Conservation (phyloP, 1,140 invertebrate genomes). For the Panonychus citri region DNA sequence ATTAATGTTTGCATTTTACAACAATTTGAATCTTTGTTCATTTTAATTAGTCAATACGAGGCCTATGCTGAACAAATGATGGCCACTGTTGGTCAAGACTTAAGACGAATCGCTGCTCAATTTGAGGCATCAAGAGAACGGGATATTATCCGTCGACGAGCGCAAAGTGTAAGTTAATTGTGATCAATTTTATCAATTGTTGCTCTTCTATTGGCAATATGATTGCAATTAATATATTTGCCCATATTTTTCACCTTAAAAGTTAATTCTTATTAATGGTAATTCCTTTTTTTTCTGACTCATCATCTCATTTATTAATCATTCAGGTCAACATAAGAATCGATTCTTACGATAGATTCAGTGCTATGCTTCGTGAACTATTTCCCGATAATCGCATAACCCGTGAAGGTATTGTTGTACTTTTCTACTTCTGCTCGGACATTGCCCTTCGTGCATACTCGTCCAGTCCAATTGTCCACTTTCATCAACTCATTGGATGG, state of each 20-base stretch:
- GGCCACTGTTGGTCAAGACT: constrained; percentile 16
- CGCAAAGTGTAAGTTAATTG: constrained; percentile 15
- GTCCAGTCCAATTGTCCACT: constrained; percentile 11
- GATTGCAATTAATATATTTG: no score
- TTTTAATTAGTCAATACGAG: not conserved
- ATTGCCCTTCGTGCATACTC: constrained; percentile 19
- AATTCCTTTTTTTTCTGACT: no score
- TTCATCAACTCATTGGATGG: constrained; percentile 19
- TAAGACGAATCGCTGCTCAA: constrained; percentile 20
- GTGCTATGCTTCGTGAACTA: constrained; percentile 2
- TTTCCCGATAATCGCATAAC: constrained; percentile 14
- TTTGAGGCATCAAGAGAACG: constrained; percentile 20
- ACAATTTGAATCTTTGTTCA: no score
- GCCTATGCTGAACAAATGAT: not conserved
- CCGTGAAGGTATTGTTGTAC: constrained; percentile 21
- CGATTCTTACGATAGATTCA: not conserved
- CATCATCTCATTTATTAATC: no score
- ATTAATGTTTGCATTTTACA: no score
- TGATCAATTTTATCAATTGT: no score
- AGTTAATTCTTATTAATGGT: no score
- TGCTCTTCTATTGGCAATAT: no score
- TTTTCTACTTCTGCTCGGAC: constrained; percentile 27
- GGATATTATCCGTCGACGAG: constrained; percentile 16
- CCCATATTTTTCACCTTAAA: no score
- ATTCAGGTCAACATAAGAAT: not conserved